Base-by-base conservation (phyloP, 2,888 invertebrate species). In the Candidula unifasciata region DNA sequence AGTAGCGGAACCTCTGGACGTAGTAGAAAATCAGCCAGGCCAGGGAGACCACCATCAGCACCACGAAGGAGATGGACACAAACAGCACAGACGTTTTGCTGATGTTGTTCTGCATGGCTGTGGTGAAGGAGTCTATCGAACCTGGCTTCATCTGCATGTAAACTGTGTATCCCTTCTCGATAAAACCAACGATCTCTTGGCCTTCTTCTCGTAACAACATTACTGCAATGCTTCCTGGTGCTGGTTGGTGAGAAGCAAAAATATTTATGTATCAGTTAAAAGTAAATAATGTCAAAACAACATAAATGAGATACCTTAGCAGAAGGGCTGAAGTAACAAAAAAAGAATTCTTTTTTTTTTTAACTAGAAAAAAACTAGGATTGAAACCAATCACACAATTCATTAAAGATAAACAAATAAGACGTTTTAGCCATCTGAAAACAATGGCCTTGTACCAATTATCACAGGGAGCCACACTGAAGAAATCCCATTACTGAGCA, bases 21-120 rank as follows among this genome's bases (percentile, higher is more conserved):
- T 98, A 98, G 95, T 98, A 98, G 95, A 98, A 98, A 86, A 98
- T 96, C 69, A 98, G 95, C 98, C 98, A 98, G 35, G 98, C 97
- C 90, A 98, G 95, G 1, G 97, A 97, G 89, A 98, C 97, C 90
- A 98, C 96, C 97, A 98, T 97, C 89, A 98, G 95, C 86, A 98
- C 97, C 90, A 98, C 97, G 95, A 98, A 98, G 1, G 98, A 98
- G 89, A 98, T 97, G 87, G 98, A 97, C 84, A 98, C 98, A 94
- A 98, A 98, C 89, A 98, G 95, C 91, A 98, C 97, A 1, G 97
- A 97, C 18, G 97, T 97, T 93, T 92, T 93, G 94, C 97, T 97
- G 81, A 90, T 89, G 64, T 87, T 90, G 80, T 86, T 88, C 35
- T 84, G 77, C 24, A 66, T 54, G 0, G 83, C 37, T 10, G 24